Conservation (phyloP, 2,797 vertebrate genomes). For the Xiphorhynchus erythropygius region DNA sequence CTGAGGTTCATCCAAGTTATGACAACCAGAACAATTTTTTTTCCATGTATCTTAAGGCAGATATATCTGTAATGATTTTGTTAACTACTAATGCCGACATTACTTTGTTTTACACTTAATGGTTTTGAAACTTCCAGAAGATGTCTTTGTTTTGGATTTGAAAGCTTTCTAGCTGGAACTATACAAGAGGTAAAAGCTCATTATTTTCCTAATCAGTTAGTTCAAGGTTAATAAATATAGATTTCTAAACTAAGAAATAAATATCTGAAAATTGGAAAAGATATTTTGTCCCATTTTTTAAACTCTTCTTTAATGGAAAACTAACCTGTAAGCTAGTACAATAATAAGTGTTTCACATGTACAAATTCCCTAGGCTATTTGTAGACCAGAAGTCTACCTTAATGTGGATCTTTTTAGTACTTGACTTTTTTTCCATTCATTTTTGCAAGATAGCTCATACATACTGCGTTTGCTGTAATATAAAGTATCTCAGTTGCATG, state of each 20-base stretch:
- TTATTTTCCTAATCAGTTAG: not conserved
- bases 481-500: not conserved
- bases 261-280: not conserved
- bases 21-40: not conserved
- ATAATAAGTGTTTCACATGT: not conserved
- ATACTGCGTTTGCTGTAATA: not conserved
- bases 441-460: not conserved
- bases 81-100: not conserved
- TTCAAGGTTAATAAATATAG: not conserved
- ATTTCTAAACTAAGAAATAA: not conserved
- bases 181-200: not conserved
- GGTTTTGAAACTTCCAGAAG: not conserved
- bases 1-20: not conserved
- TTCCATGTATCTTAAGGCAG: not conserved
- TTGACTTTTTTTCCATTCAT: not conserved
- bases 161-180: not conserved
- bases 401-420: not conserved
- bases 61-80: not conserved
- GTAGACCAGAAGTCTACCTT: not conserved
- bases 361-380: not conserved
- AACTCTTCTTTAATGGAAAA: not conserved
- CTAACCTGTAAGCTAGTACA: not conserved
- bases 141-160: not conserved
- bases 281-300: not conserved
- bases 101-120: not conserved